Evolutionary conservation across 2,797 vertebrate species (phyloP).

Genomic region (Sebastes diaconus): DNA sequence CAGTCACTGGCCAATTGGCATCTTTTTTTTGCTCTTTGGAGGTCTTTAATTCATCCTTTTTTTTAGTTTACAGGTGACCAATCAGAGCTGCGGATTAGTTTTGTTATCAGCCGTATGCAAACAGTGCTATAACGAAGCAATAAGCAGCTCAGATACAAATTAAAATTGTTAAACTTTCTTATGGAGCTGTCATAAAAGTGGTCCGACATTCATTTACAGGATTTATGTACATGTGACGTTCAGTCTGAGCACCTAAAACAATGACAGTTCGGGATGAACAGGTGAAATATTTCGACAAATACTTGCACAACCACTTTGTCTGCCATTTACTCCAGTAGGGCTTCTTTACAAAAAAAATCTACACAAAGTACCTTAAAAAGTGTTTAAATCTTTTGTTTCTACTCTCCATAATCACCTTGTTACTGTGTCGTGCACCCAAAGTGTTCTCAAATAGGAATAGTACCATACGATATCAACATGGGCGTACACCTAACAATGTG

Average conservation of each 20-base stretch:
- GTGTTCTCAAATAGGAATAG: conserved; percentile 33
- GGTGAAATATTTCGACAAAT: conserved; percentile 38
- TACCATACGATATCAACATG: conserved; percentile 48
- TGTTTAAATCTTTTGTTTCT: conserved; percentile 8
- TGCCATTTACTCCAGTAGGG: conserved; percentile 14
- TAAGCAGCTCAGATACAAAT: conserved; percentile 34
- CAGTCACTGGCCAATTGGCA: conserved; percentile 16
- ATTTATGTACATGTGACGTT: conserved; percentile 46
- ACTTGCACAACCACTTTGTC: conserved; percentile 37
- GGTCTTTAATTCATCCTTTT: conserved; percentile 19
- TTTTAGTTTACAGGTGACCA: conserved; percentile 12
- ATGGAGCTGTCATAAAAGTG: conserved; percentile 56
- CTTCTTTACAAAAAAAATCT: conserved; percentile 42
- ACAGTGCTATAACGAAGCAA: conserved; percentile 35
- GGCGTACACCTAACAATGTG: conserved; percentile 40
- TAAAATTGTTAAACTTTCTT: conserved; percentile 37
- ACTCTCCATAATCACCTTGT: neutral
- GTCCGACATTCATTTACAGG: conserved; percentile 72
- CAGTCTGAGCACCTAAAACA: conserved; percentile 42
- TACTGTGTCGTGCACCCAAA: conserved; percentile 18
- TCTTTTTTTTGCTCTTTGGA: conserved; percentile 28
- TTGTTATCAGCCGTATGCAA: conserved; percentile 28
- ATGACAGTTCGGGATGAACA: conserved; percentile 29
- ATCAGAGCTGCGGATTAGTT: conserved; percentile 34
- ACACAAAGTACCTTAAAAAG: conserved; percentile 45